Evolutionary conservation across 2,113 vertebrate species (phyloP), one percentile per base, ranked within the genome.

Genomic region (Smithornis capensis): DNA sequence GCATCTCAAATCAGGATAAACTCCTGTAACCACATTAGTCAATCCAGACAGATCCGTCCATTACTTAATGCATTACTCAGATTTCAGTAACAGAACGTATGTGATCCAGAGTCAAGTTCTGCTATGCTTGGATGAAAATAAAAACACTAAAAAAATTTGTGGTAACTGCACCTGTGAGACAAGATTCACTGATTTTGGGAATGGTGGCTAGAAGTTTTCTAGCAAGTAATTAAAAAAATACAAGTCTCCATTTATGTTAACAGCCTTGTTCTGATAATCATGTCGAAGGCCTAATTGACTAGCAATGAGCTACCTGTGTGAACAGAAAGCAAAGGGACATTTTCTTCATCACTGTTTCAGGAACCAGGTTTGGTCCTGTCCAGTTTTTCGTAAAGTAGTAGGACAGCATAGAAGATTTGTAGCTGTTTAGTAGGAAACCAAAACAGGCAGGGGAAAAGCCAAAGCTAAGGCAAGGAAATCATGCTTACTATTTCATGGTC

Each of bases 41-140:
- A 97, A 91, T 92, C 89, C 91, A 96, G 94, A 94, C 89, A 92
- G 71, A 95, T 94, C 83, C 62, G 3, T 95, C 92, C 96, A 95
- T 98, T 97, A 97, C 94, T 98, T 97, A 97, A 97, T 96, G 93
- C 80, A 93, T 98, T 97, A 97, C 96, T 97, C 97, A 97, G 92
- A 87, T 96, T 93, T 95, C 94, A 96, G 94, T 96, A 94, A 92
- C 74, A 94, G 92, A 94, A 95, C 96, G 73, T 83, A 91, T 97
- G 96, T 94, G 96, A 96, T 96, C 96, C 83, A 77, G 82, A 98
- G 89, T 97, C 96, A 96, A 97, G 91, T 96, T 97, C 92, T 60
- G 96, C 96, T 97, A 95, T 96, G 97, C 94, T 97, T 95, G 96
- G 93, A 91, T 96, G 96, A 97, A 97, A 97, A 97, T 86, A 97